Base-by-base conservation (phyloP, 2,888 invertebrate genomes). In the Lepidocyrtoides sp. region DNA sequence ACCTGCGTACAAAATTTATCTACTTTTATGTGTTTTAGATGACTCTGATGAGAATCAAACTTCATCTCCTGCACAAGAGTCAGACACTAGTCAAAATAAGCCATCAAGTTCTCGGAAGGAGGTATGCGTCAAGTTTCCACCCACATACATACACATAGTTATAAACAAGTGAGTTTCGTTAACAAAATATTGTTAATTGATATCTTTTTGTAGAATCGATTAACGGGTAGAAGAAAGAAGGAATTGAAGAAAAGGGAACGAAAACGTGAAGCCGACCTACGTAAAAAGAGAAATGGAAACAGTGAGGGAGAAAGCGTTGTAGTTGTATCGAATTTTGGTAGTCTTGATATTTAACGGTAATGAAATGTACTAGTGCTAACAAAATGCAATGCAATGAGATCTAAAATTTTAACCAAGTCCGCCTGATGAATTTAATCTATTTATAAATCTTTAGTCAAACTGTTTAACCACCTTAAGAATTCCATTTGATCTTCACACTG, bases 161-260 rank as follows among this genome's bases (percentile, higher is more conserved):
- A n/a, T n/a, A n/a, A n/a, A n/a, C n/a, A 12, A 20, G 48, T 63
- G 10, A 63, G 8, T 72, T 36, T 72, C 4, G 36, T 72, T 29
- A 8, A 4, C 10, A 10, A 7, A n/a, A n/a, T n/a, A n/a, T n/a
- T n/a, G 14, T 32, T 32, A 36, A 2, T 36, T 36, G 10, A n/a
- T n/a, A n/a, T n/a, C n/a, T n/a, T n/a, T n/a, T n/a, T 69, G 12
- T 36, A 87, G 77, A 92, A 92, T 91, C 93, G 94, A 79, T n/a
- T 94, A n/a, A 94, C 93, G 36, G 94, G 93, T 88, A 91, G 94
- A 17, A 94, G 94, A 85, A 94, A 94, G 44, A 94, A 94, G 82
- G 94, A 94, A 51, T 85, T 92, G 36, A 94, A 94, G 82, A 94
- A 94, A 91, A 93, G 94, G 83, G 94, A 94, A 20, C 91, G 94